Base-by-base conservation (phyloP, 2,113 vertebrate species). In the Thinocorus orbignyianus region DNA sequence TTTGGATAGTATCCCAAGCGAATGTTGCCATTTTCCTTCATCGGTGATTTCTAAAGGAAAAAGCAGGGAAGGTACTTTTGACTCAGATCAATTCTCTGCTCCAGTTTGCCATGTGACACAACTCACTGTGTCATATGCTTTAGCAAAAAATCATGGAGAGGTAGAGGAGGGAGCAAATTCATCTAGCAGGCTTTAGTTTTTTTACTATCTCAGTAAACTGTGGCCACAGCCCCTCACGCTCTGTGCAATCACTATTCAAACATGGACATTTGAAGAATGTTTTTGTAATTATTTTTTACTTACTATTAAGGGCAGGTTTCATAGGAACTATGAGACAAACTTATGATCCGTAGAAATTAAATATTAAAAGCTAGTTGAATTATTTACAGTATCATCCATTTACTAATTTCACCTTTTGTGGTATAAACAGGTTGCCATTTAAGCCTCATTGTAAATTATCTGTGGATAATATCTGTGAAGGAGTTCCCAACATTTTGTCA, bases 401-500 rank as follows among this genome's bases (percentile, higher is more conserved):
- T 92, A 60, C 13, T 79, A 72, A 74, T 81, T 86, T 90, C 48
- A 68, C 64, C 48, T 92, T 84, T 69, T 79, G 69, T 71, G 48
- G 26, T 73, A 58, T 58, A 90, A 94, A 90, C 42, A 86, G 26
- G 39, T 74, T 93, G 79, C 60, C 76, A 68, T 94, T 95, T 94
- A 71, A 78, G 28, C 52, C 30, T 94, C 20, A 52, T 76, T 93
- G 94, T 57, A 81, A 90, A 60, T 68, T 41, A 81, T 71, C 37
- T 37, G 24, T 81, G 57, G 30, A 48, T 84, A 88, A 60, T 46
- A 73, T n/a, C 76, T 81, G 31, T 74, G 82, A 83, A 88, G 46
- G 61, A 22, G 22, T 61, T 83, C 26, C n/a, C 62, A 49, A 49
- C 22, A 25, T 20, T 26, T 68, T 86, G 89, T 83, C 4, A 48